These are phyloP conservation scores for Leptobrachium ailaonicum DNA, from an alignment of 2,113 vertebrate genomes.

Conservation along the genomic window DNA sequence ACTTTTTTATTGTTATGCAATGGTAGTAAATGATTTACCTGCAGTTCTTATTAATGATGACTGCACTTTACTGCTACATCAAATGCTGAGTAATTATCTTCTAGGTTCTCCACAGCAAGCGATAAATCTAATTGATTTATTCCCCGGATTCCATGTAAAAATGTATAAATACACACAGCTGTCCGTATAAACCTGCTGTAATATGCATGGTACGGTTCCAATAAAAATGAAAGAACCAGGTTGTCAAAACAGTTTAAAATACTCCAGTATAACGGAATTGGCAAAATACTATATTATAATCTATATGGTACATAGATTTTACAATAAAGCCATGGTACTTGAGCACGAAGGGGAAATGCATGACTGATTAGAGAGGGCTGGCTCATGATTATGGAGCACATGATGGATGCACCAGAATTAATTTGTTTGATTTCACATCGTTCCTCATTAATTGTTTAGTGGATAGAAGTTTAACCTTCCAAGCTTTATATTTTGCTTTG, in stretches of 20 bases:
- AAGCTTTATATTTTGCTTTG: no score
- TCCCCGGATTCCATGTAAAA: neutral
- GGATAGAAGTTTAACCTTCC: no score
- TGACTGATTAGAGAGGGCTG: no score
- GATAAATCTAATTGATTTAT: neutral
- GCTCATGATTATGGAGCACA: no score
- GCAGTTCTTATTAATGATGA: neutral
- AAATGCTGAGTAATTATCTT: neutral
- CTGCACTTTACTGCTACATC: neutral
- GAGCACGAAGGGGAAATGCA: no score
- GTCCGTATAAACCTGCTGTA: neutral
- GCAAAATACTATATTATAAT: neutral
- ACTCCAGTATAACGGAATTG: neutral
- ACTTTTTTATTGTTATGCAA: no score
- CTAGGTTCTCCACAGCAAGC: neutral
- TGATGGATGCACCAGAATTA: no score
- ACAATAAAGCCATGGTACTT: neutral
- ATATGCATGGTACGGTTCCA: neutral
- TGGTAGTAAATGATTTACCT: neutral
- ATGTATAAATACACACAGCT: no score
- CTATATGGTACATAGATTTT: neutral
- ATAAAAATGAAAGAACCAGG: neutral
- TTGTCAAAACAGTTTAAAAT: neutral
- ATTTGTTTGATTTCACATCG: no score
- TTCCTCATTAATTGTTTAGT: no score